Evolutionary conservation across 2,797 vertebrate genomes (phyloP).

Genomic region (Gobio occitaniae): DNA sequence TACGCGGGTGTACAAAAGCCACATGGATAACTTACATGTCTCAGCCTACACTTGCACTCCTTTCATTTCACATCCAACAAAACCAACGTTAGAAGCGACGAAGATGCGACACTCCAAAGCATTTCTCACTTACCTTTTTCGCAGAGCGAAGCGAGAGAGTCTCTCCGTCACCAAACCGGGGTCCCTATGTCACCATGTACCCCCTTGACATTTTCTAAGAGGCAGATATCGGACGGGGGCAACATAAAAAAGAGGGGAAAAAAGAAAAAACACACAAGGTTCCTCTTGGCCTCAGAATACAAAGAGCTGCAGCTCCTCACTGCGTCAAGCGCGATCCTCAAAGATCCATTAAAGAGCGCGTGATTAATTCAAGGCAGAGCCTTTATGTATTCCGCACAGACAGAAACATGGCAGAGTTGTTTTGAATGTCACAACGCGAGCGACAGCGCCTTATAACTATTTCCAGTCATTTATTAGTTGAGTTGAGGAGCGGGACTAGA

Average conservation of each 20-base stretch:
- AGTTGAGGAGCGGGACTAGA: conserved; percentile 62
- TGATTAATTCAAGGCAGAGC: conserved; percentile 77
- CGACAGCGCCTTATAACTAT: conserved; percentile 75
- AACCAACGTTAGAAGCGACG: conserved; percentile 23
- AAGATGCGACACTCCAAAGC: conserved; percentile 49
- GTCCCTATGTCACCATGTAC: conserved; percentile 71
- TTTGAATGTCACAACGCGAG: conserved; percentile 67
- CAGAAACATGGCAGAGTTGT: conserved; percentile 63
- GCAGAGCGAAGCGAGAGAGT: conserved; percentile 64
- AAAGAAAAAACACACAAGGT: conserved; percentile 78
- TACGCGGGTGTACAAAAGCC: background rate
- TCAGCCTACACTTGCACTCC: conserved; percentile 21
- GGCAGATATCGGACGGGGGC: conserved; percentile 56
- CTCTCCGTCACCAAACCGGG: conserved; percentile 67
- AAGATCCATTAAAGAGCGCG: conserved; percentile 81
- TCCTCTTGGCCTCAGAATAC: conserved; percentile 67
- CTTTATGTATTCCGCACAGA: conserved; percentile 72
- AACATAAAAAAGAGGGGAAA: background rate
- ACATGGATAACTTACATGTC: conserved; percentile 36
- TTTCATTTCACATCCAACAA: conserved; percentile 8
- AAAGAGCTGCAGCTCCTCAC: conserved; percentile 75
- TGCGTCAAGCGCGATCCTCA: conserved; percentile 81
- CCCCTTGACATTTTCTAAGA: conserved; percentile 67
- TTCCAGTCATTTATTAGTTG: conserved; percentile 68
- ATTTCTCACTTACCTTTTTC: conserved; percentile 73